A percentile compares a stretch with the other conserved stretches of the same genome.
These are phyloP conservation scores for Cariama cristata DNA, from an alignment of 2,113 vertebrate genomes.

Conservation along the genomic window DNA sequence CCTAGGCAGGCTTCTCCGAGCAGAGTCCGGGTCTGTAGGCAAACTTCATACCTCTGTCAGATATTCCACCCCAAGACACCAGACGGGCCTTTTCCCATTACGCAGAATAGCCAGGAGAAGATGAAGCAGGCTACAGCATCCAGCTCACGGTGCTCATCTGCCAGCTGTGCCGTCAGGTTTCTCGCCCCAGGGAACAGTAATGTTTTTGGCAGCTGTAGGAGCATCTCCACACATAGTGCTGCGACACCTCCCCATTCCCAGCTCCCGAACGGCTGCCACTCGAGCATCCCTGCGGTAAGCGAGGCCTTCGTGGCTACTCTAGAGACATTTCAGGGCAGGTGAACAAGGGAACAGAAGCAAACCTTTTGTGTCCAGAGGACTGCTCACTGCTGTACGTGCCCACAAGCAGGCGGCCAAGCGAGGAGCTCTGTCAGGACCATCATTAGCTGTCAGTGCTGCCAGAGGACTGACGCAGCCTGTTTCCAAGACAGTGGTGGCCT, in stretches of 20 bases:
- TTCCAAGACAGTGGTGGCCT: not conserved
- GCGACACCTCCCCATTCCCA: not conserved
- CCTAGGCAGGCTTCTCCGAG: not conserved
- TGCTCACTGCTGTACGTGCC: not conserved
- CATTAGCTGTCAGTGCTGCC: not conserved
- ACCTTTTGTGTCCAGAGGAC: not conserved
- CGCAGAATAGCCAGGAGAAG: not conserved
- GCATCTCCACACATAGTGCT: not conserved
- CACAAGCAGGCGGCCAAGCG: too few species aligned
- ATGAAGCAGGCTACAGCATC: not conserved
- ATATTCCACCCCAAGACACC: not conserved
- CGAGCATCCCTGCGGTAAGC: not conserved
- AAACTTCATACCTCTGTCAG: not conserved
- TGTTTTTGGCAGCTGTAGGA: not conserved
- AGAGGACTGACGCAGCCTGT: not conserved
- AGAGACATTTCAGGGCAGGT: not conserved
- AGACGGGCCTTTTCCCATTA: not conserved
- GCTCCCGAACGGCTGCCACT: not conserved
- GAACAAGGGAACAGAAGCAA: not conserved
- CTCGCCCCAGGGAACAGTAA: not conserved
- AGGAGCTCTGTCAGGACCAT: not conserved
- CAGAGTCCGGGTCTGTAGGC: too few species aligned
- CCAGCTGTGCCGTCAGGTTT: not conserved
- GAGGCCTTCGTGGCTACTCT: not conserved
- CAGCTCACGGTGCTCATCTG: not conserved